Percentiles rank a stretch among this genome's conserved stretches.
Evolutionary conservation across 2,888 invertebrate species (phyloP).

Genomic region (Nectonema munidae): DNA sequence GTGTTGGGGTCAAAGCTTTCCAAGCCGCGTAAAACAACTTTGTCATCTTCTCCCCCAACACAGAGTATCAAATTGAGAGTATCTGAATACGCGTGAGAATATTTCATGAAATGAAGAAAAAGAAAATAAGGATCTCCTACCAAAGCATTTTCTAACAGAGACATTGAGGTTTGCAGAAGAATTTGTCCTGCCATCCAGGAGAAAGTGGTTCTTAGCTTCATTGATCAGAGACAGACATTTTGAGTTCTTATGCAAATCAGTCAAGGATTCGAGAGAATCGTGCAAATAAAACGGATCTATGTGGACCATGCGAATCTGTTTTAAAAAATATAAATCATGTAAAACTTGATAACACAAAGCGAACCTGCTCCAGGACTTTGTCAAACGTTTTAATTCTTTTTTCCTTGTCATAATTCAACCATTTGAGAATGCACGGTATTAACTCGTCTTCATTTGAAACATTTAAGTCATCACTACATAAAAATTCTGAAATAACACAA

Average conservation of each 20-base stretch:
- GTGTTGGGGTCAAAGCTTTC: constrained; percentile 26
- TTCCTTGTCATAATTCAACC: constrained; percentile 24
- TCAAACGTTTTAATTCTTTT: constrained; percentile 22
- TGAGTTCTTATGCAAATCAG: constrained; percentile 22
- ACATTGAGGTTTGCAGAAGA: constrained; percentile 1
- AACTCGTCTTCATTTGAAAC: constrained; percentile 27
- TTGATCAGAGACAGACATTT: constrained; percentile 25
- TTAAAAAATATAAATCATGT: constrained; percentile 22
- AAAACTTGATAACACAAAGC: neutral
- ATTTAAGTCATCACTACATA: constrained; percentile 25
- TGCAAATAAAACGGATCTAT: constrained; percentile 27
- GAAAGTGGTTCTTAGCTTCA: constrained; percentile 26
- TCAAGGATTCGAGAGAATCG: constrained; percentile 25
- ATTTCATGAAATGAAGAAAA: neutral
- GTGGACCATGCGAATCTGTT: constrained; percentile 26
- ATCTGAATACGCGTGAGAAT: constrained; percentile 9
- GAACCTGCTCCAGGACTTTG: constrained; percentile 19
- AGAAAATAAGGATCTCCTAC: neutral
- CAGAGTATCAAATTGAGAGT: neutral
- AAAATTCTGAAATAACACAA: constrained; percentile 26
- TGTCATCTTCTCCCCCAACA: constrained; percentile 28
- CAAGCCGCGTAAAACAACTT: constrained; percentile 27
- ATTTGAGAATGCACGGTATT: constrained; percentile 25
- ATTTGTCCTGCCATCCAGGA: constrained; percentile 25
- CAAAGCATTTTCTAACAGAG: constrained; percentile 6